phyloP scores from a whole-genome alignment of 2,888 invertebrate genomes.

The Galerucella pusilla region DNA sequence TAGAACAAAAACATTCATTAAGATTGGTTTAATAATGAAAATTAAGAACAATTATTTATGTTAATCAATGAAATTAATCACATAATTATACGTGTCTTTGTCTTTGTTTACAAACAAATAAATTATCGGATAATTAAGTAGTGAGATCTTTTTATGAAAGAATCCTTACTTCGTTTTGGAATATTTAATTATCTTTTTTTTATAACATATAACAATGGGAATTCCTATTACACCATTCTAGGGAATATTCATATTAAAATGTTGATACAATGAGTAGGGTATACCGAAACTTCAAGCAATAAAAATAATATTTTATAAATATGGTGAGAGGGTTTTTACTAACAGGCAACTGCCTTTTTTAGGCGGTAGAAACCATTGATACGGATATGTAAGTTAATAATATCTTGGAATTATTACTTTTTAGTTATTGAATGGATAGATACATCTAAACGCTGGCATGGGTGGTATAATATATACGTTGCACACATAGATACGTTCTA shows the following conservation, averaged over 20 bases:
- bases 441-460: too few relatives aligned
- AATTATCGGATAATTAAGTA: slow-evolving; percentile 11
- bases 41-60: slow-evolving; percentile 1
- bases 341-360: too few relatives aligned
- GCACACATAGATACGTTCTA: too few relatives aligned
- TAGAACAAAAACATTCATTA: neutral
- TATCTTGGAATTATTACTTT: too few relatives aligned
- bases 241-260: neutral
- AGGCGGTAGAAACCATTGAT: too few relatives aligned
- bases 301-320: too few relatives aligned
- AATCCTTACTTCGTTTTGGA: neutral
- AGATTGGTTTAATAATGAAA: neutral
- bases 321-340: too few relatives aligned
- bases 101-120: slow-evolving; percentile 15
- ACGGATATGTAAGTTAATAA: too few relatives aligned
- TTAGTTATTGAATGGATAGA: too few relatives aligned
- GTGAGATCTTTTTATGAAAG: slow-evolving; percentile 8
- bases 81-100: neutral
- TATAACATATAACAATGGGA: neutral
- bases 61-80: slow-evolving; percentile 5
- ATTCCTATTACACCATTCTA: slow-evolving; percentile 9
- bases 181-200: neutral
- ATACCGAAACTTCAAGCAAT: too few relatives aligned
- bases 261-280: neutral
- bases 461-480: too few relatives aligned